A percentile compares a stretch with the other conserved stretches of the same genome.
These are phyloP conservation scores for Hetaerina titia DNA, from an alignment of 2,888 invertebrate genomes.

Conservation along the genomic window DNA sequence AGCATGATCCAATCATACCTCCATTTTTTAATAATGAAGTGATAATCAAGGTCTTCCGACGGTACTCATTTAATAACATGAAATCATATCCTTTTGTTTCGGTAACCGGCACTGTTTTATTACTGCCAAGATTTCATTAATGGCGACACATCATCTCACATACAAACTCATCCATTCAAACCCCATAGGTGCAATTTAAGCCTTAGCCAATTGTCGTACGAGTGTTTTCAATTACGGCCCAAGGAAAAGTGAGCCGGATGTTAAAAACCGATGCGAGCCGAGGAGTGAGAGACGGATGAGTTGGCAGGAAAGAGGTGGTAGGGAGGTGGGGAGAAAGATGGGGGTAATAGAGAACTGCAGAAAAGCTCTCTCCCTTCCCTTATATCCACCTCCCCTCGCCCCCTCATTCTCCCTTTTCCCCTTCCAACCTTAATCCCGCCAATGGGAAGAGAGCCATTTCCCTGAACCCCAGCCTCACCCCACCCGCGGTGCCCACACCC, in stretches of 20 bases:
- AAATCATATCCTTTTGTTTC: too few relatives aligned
- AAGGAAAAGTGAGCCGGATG: constrained; percentile 50
- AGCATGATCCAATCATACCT: too few relatives aligned
- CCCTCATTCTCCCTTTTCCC: not conserved
- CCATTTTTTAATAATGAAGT: too few relatives aligned
- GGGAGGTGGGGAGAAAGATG: not conserved
- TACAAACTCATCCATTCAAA: too few relatives aligned
- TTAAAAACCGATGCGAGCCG: constrained; percentile 27
- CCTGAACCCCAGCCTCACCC: constrained; percentile 16
- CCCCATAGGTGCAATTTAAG: not conserved
- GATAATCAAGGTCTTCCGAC: too few relatives aligned
- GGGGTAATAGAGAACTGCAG: not conserved
- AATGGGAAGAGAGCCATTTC: constrained; percentile 66
- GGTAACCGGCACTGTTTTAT: too few relatives aligned
- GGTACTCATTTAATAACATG: too few relatives aligned
- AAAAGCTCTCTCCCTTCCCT: not conserved
- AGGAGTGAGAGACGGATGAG: not conserved
- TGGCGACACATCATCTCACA: too few relatives aligned
- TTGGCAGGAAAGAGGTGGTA: not conserved
- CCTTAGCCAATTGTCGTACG: constrained; percentile 16
- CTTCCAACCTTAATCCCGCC: constrained; percentile 49
- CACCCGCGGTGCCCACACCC: not conserved
- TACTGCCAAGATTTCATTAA: too few relatives aligned
- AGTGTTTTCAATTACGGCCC: constrained; percentile 42
- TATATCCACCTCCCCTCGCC: not conserved